Conservation (phyloP, 2,888 invertebrate genomes). For the Salpingus planirostris region DNA sequence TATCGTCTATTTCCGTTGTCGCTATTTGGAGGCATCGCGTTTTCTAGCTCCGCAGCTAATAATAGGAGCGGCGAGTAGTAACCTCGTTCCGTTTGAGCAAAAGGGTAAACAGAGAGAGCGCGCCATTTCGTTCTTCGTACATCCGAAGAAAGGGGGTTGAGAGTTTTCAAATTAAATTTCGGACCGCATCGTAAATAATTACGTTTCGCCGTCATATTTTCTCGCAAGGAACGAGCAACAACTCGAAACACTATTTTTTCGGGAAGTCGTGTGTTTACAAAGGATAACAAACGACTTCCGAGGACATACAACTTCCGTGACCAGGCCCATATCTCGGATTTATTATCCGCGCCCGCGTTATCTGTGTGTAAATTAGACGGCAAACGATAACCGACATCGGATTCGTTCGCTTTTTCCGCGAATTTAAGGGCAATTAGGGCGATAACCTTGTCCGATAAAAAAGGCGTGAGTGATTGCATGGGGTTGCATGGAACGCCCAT, state of each 20-base stretch:
- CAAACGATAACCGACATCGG: constrained; percentile 11
- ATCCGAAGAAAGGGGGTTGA: no score
- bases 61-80: constrained; percentile 17
- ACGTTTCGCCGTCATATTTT: constrained; percentile 5
- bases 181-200: constrained; percentile 6
- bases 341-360: constrained; percentile 11
- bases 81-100: constrained; percentile 15
- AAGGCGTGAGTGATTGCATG: no score
- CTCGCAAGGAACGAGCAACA: constrained; percentile 7
- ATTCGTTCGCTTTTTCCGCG: constrained; percentile 7
- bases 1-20: constrained; percentile 24
- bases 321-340: constrained; percentile 13
- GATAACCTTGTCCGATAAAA: constrained; percentile 5
- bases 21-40: constrained; percentile 19
- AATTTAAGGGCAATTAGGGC: constrained; percentile 7
- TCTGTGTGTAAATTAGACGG: constrained; percentile 16
- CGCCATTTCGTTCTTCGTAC: no score
- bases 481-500: no score
- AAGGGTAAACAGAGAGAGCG: constrained; percentile 9
- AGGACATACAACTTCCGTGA: constrained; percentile 15
- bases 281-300: constrained; percentile 14
- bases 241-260: constrained; percentile 9
- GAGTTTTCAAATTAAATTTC: constrained; percentile 7
- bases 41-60: constrained; percentile 16
- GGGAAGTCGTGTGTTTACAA: constrained; percentile 11